Evolutionary conservation across 2,888 invertebrate species (phyloP), one percentile per base, ranked within the genome.

Genomic region (Netelia virgata): DNA sequence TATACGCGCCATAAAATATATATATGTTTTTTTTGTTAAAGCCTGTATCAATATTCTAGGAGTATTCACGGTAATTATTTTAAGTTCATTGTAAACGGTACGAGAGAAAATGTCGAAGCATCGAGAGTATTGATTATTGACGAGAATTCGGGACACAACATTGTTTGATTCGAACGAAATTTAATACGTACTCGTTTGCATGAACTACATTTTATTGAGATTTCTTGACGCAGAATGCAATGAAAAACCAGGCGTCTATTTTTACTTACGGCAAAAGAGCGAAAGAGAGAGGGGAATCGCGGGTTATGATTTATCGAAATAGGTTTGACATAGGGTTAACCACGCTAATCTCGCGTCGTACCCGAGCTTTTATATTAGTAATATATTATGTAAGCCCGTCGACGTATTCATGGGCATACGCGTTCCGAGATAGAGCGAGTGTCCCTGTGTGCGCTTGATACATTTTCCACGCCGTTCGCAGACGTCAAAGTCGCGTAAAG

Each of bases 341-440:
- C 36, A 61, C n/a, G 50, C 47, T 68, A 84, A 88, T 86, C 87
- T 86, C 79, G 78, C 81, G 66, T 84, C 78, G 68, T 69, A 28
- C 82, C 81, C 84, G 79, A 63, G 76, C 72, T 85, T 79, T 63
- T 64, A 70, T 72, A 59, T 72, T 28, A 50, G 50, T 73, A 28
- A 68, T 73, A 55, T 47, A 63, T 73, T 74, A 61, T 57, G 59
- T 87, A 87, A 90, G 85, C 86, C 83, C 81, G 69, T 76, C 87
- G 85, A 90, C 89, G 85, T 89, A 90, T 90, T 90, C 90, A 89
- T 88, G 86, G 81, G 80, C 85, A 79, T 80, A 80, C 69, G 75
- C 79, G 78, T 61, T 64, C 23, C 81, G 82, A 76, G 77, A 87
- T 83, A 84, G 75, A 80, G 63, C 55, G 74, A 20, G 63, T 57